A percentile compares a stretch with the other conserved stretches of the same genome.
phyloP scores from a whole-genome alignment of 1,140 invertebrate species.

The Telenomus remus region DNA sequence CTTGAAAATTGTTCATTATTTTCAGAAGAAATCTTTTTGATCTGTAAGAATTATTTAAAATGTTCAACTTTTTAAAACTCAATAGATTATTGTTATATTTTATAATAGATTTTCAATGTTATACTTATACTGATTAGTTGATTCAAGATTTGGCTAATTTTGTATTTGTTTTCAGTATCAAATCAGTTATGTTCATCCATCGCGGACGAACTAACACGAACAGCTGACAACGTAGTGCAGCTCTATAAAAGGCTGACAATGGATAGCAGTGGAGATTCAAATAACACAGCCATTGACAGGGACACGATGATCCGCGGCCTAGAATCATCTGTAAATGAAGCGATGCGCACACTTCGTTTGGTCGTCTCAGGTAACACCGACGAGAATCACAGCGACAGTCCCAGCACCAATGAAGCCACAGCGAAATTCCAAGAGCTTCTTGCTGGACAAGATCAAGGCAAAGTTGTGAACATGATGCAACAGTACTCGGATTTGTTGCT shows the following conservation, averaged over 20 bases:
- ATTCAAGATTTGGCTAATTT: background rate
- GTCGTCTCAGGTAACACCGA: slow-evolving; percentile 63
- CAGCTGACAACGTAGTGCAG: slow-evolving; percentile 80
- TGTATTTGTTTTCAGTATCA: slow-evolving; percentile 75
- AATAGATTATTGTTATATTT: too few species aligned
- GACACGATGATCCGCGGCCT: slow-evolving; percentile 71
- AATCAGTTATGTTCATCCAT: slow-evolving; percentile 80
- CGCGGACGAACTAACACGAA: slow-evolving; percentile 79
- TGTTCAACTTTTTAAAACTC: too few species aligned
- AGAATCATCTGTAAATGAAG: slow-evolving; percentile 71
- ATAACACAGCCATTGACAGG: slow-evolving; percentile 62
- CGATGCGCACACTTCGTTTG: slow-evolving; percentile 69
- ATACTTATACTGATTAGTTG: too few species aligned
- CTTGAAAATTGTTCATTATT: too few species aligned
- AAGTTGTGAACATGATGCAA: slow-evolving; percentile 79
- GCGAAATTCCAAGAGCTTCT: slow-evolving; percentile 68
- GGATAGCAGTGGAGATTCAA: slow-evolving; percentile 65
- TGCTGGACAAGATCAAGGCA: slow-evolving; percentile 73
- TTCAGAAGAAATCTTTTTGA: too few species aligned
- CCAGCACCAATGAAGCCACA: slow-evolving; percentile 63
- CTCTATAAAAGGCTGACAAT: slow-evolving; percentile 78
- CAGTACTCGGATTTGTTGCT: slow-evolving; percentile 80
- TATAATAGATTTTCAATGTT: too few species aligned
- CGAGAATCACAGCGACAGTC: slow-evolving; percentile 61
- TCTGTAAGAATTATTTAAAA: too few species aligned